These are phyloP conservation scores for western clawed frog (Xenopus tropicalis) DNA, from an alignment of 2,113 vertebrate genomes.

Conservation along the genomic window DNA sequence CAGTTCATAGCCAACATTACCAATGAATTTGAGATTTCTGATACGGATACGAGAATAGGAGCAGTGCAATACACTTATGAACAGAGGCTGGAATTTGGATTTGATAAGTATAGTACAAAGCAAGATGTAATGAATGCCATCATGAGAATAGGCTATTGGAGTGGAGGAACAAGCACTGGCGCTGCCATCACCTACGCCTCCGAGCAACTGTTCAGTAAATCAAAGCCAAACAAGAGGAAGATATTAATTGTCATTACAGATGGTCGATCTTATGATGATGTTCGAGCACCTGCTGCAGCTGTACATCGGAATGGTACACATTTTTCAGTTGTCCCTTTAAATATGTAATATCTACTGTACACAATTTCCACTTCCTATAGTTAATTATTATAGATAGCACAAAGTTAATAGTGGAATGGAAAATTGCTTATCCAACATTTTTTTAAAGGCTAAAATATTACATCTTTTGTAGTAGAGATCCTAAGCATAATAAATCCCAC, in stretches of 20 bases:
- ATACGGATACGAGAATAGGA: conserved; percentile 87
- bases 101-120: conserved; percentile 81
- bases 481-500: too few species aligned
- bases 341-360: too few species aligned
- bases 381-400: too few species aligned
- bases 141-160: conserved; percentile 92
- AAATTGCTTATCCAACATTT: too few species aligned
- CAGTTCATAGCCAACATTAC: conserved; percentile 95
- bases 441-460: too few species aligned
- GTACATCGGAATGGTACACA: conserved; percentile 82
- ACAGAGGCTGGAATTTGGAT: conserved; percentile 91
- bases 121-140: conserved; percentile 83
- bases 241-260: conserved; percentile 97
- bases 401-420: too few species aligned
- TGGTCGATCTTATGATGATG: conserved; percentile 90
- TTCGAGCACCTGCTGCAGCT: conserved; percentile 75
- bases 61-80: conserved; percentile 96
- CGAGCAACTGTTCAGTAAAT: conserved; percentile 91
- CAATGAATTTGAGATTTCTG: conserved; percentile 91
- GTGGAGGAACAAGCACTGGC: conserved; percentile 92
- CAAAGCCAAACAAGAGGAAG: conserved; percentile 95
- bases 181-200: conserved; percentile 88
- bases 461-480: too few species aligned
- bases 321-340: background rate
- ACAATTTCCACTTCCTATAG: too few species aligned